Base-by-base conservation (phyloP, 1,140 invertebrate genomes). In the Monochamus saltuarius region DNA sequence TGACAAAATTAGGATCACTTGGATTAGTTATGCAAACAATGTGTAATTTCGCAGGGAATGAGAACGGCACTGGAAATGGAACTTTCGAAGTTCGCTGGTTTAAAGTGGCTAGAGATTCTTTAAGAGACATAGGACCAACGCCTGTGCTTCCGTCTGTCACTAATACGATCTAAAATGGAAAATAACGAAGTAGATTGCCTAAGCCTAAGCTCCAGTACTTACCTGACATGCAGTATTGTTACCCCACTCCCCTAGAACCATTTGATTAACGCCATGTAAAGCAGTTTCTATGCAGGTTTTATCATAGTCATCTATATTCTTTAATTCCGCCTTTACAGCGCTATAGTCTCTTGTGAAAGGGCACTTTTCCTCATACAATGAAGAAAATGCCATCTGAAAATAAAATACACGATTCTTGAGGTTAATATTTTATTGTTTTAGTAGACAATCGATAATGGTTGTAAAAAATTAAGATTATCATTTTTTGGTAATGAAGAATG, bases 311-410 rank as follows among this genome's bases (percentile, higher is more conserved):
- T 92, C 89, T 7, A 93, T 78, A 56, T 83, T 83, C 62, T 84
- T 82, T 8, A 95, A 72, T 70, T 90, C 88, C 16, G 78, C 75
- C 72, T 88, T 87, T 54, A 96, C 88, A 6, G 75, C 76, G 56
- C 91, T 89, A 79, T 90, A 92, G 70, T 96, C 92, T 69, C 93
- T 79, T 0, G 92, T 95, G 71, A 95, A 95, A 16, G 87, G 82
- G 37, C 87, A 87, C 37, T 89, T 75, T 47, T 92, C 84, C 83
- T 77, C 73, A 59, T 73, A 77, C n/a, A 72, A 62, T 4, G 74
- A 77, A 9, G 75, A 77, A 71, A 76, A 77, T 49, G 71, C 68
- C 57, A 74, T 72, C 75, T 77, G 54, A 59, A 74, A 68, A 38
- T 58, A 56, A 56, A 14, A 57, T 36, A 13, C 50, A 49, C 29